Conservation (phyloP, 1,140 invertebrate genomes). For the fruit fly (Drosophila melanogaster) region Release_6_plus_ISO1_MT NT_033777.3:26711001-26711500, state of each 20-base stretch:
- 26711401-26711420: slow-evolving; percentile 46
- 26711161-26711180: slow-evolving; percentile 56
- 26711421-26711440: slow-evolving; percentile 41
- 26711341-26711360: slow-evolving; percentile 34
- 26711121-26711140: slow-evolving; percentile 52
- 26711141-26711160: slow-evolving; percentile 35
- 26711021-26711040: neutral
- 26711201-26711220: slow-evolving; percentile 71
- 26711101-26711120: slow-evolving; percentile 44
- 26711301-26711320: slow-evolving; percentile 76
- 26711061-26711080: slow-evolving; percentile 34
- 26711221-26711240: slow-evolving; percentile 38
- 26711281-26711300: slow-evolving; percentile 54
- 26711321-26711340: slow-evolving; percentile 11
- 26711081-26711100: slow-evolving; percentile 32
- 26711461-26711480: slow-evolving; percentile 49
- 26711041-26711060: neutral
- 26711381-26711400: slow-evolving; percentile 61
- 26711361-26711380: slow-evolving; percentile 30
- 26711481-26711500: slow-evolving; percentile 14
- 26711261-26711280: neutral
- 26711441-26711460: slow-evolving; percentile 30
- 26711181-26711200: slow-evolving; percentile 65
- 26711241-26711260: slow-evolving; percentile 34
- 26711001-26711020: neutral